Evolutionary conservation across 2,113 vertebrate genomes (phyloP), one percentile per base, ranked within the genome.

Genomic region (Austrofundulus limnaeus): DNA sequence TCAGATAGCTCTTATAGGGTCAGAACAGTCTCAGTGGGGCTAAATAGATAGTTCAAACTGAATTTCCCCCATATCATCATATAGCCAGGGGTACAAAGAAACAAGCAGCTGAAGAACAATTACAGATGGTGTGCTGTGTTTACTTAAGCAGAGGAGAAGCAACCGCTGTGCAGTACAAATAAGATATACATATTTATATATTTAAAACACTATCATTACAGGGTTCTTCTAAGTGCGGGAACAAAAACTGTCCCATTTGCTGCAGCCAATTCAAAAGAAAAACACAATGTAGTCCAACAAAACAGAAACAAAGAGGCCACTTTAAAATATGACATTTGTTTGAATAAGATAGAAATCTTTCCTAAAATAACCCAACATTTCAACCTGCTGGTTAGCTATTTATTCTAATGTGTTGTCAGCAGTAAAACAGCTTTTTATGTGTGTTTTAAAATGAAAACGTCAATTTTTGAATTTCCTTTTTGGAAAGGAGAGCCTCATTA

Each of bases 1-100:
- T 82, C 54, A 75, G 75, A 89, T 80, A 75, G 67, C 16, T 41
- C 58, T 65, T 74, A 55, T 25, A 42, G 31, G 78, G 52, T 75
- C 58, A 70, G 70, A 65, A 50, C 52, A 81, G 80, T 61, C 65
- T 72, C 71, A 52, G 54, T 82, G n/a, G 48, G 48, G 42, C 45
- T 67, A 70, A 87, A 83, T 50, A 49, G 59, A 81, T 75, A 31
- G 79, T 77, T 82, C 51, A 80, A 82, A 82, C 51, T 50, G 64
- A 77, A 77, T 83, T 19, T 81, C 72, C 24, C 67, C 48, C 28
- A 72, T 81, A 77, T 82, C 52, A 54, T 62, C 41, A 37, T 55
- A 61, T 58, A 66, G 75, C 68, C 72, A 56, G 66, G 56, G 62
- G 70, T 49, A 53, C 25, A 66, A 70, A 64, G 31, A 61, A 61